Evolutionary conservation across 2,113 vertebrate genomes (phyloP).

Genomic region (Gallinago media): DNA sequence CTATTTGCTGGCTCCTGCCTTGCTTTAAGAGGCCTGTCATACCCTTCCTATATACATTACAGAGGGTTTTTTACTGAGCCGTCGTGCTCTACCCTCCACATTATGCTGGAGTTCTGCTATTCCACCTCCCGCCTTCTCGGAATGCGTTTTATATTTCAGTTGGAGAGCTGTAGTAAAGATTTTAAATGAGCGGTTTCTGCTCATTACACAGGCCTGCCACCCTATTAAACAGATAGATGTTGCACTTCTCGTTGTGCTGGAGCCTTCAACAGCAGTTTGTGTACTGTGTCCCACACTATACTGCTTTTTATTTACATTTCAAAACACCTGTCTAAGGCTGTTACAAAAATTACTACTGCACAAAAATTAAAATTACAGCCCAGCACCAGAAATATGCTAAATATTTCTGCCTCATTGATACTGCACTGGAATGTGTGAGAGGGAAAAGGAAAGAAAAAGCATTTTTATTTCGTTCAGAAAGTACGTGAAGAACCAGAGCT

Average conservation of each 20-base stretch:
- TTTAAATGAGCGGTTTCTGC: constrained; percentile 11
- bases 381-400: not conserved
- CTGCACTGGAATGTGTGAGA: not conserved
- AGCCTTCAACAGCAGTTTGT: not conserved
- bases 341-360: not conserved
- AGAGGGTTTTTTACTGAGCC: not conserved
- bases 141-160: constrained; percentile 26
- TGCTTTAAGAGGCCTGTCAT: not conserved
- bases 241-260: not conserved
- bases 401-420: not conserved
- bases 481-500: not conserved
- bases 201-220: not conserved
- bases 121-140: not conserved
- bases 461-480: not conserved
- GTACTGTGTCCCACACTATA: not conserved
- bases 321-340: constrained; percentile 10
- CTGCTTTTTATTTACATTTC: constrained; percentile 28
- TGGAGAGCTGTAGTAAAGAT: not conserved
- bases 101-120: not conserved
- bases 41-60: not conserved
- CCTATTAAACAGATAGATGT: constrained; percentile 27
- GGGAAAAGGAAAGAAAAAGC: not conserved
- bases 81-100: not conserved
- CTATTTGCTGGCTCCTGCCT: not conserved
- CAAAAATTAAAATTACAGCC: constrained; percentile 4